Evolutionary conservation across 1,140 invertebrate species (phyloP), one percentile per base, ranked within the genome.

Genomic region (Augochlora pura): DNA sequence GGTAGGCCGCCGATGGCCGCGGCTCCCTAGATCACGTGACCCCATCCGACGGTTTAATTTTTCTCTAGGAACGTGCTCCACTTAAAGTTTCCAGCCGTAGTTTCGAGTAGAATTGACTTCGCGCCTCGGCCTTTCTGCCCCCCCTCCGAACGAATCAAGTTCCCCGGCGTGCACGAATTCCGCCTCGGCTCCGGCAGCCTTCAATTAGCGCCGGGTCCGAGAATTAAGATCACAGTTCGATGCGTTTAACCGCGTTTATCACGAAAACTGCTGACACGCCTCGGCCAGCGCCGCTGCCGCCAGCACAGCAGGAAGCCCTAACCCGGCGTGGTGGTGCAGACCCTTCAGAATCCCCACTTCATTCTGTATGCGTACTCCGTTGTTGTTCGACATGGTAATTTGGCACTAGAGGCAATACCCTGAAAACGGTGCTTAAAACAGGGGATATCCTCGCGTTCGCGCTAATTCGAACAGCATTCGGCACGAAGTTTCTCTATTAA

Each of bases 311-410:
- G 67, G 46, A 63, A 73, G 70, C 77, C 77, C 77, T 66, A 79
- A 57, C 52, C 70, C 27, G 23, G 59, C n/a, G n/a, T n/a, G n/a
- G n/a, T n/a, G n/a, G 46, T 60, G 63, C 32, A 71, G 42, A 66
- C 77, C 71, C 77, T 73, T 73, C 63, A 27, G 52, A 66, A n/a
- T n/a, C n/a, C 60, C 70, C 70, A 74, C 77, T 79, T 79, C 49
- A 79, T 79, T 79, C 71, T n/a, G 70, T 79, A 79, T 79, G 77
- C 77, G 71, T 74, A 49, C 54, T 66, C 63, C 68, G 70, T 79
- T 79, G 77, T 67, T 79, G 70, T 67, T 73, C 77, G 77, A 73
- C 77, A 79, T 79, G 77, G 77, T 79, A 79, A 79, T 79, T 79
- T 65, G 52, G 52, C 77, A 67, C 77, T 74, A 25, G 63, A 74